Base-by-base conservation (phyloP, 2,888 invertebrate species). In the Drosophila buzzatii region DNA sequence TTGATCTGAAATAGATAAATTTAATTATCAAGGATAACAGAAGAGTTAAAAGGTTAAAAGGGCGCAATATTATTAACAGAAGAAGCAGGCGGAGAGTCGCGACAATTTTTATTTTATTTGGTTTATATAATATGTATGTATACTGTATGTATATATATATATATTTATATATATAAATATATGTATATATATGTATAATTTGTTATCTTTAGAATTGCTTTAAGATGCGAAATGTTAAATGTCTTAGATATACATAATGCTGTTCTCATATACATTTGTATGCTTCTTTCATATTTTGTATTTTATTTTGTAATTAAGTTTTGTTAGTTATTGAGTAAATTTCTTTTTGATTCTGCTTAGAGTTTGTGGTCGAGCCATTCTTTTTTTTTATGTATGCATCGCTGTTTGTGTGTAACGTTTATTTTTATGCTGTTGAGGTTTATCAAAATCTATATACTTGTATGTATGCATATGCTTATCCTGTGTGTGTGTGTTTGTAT, bases 121-220 rank as follows among this genome's bases (percentile, higher is more conserved):
- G 76, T 82, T 83, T 83, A 85, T 84, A 89, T 86, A 89, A 84
- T 84, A 89, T 81, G 78, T 72, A 59, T 72, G 61, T 74, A 79
- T 70, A 62, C 70, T 60, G 70, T 76, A 70, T 75, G 63, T 76
- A 71, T 47, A 49, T 49, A 49, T 76, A 71, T 47, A 47, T 52
- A 20, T 79, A 70, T 35, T 33, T 33, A 49, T 76, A 49, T 49
- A 49, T 76, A 71, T 49, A 35, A 70, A 70, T 65, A 67, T 69
- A 57, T 75, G 66, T 75, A 57, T 66, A 66, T 63, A 68, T 75
- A 53, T 53, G 10, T 53, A 23, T 79, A 70, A 78, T 81, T 80
- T 85, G 82, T 70, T 83, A 84, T 80, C 76, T 91, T 91, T 91
- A 91, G 91, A 91, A 91, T 91, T 91, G 91, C 91, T 91, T 91